Base-by-base conservation (phyloP, 2,113 vertebrate species). In the Narcine bancroftii region DNA sequence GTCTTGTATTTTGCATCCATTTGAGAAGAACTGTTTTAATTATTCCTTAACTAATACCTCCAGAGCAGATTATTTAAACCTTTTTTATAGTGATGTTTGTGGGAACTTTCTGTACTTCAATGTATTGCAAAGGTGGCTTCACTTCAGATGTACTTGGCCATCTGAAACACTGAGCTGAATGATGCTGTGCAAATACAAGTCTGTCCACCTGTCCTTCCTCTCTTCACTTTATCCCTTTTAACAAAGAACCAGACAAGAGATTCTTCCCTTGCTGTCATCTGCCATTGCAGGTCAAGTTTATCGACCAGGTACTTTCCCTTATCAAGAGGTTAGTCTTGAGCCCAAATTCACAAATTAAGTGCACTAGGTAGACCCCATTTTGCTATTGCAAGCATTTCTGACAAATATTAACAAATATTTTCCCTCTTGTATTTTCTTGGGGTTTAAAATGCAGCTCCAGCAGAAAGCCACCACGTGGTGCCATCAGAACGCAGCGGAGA, bases 381-480 rank as follows among this genome's bases (percentile, higher is more conserved):
- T 13, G 13, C 47, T 63, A 17, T 85, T 69, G 66, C 66, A 69
- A 24, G 21, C 24, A 69, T 69, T 69, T 60, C 9, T 60, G 56
- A 60, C 56, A 89, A 39, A 65, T 89, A 17, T 10, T 83, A 36
- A 45, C 13, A 36, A 19, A 69, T 66, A 10, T 65, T 3, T 85
- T 24, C 29, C 9, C 13, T 66, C n/a, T 0, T 26, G 17, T 24
- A 24, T 47, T 24, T 42, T 26, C 56, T 89, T n/a, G n/a, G n/a
- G n/a, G n/a, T n/a, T n/a, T n/a, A n/a, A 17, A 3, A 17, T 47
- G n/a, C 66, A 99, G 98, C 91, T 97, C 96, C 92, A 94, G 95
- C 92, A 97, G 97, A 94, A 99, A 99, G 94, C 95, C 98, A 5
- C 96, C 96, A 1, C 95, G 97, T 95, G 98, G 97, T 93, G 94